Percentiles rank a stretch among this genome's conserved stretches.
Conservation (phyloP, 2,888 invertebrate species). For the Monopis laevigella region DNA sequence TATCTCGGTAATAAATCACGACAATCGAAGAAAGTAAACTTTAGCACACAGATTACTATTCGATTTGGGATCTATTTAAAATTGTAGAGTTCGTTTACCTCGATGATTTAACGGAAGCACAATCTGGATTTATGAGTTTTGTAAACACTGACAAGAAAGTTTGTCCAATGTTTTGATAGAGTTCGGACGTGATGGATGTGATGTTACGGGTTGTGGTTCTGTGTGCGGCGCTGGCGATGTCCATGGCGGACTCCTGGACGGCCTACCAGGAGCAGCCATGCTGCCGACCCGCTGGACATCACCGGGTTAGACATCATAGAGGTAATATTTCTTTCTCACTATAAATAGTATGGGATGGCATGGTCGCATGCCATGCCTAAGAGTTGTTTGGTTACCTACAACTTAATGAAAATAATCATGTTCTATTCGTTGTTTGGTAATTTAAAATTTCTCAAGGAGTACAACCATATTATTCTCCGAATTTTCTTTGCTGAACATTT, state of each 20-base stretch:
- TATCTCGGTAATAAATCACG: conserved; percentile 55
- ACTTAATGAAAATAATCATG: no score
- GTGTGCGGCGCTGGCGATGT: conserved; percentile 49
- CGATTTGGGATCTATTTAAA: conserved; percentile 52
- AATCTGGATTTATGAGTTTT: conserved; percentile 44
- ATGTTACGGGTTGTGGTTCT: conserved; percentile 27
- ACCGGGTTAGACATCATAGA: conserved; percentile 71
- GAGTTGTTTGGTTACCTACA: no score
- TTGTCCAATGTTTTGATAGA: conserved; percentile 25
- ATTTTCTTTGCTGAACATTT: neutral
- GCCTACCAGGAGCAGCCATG: conserved; percentile 74
- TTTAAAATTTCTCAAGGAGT: no score
- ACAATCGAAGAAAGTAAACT: conserved; percentile 43
- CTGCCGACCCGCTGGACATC: conserved; percentile 67
- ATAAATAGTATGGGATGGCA: no score
- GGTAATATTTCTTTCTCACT: conserved; percentile 38
- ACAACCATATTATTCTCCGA: no score
- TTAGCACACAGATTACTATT: conserved; percentile 46
- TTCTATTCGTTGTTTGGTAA: no score
- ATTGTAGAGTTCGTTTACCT: conserved; percentile 38
- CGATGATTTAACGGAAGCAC: conserved; percentile 29
- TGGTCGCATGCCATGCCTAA: no score
- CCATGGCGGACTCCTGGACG: conserved; percentile 71
- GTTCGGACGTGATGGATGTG: neutral
- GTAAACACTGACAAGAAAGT: conserved; percentile 54